Conservation (phyloP, 2,797 vertebrate species). For the Oreochromis mossambicus region DNA sequence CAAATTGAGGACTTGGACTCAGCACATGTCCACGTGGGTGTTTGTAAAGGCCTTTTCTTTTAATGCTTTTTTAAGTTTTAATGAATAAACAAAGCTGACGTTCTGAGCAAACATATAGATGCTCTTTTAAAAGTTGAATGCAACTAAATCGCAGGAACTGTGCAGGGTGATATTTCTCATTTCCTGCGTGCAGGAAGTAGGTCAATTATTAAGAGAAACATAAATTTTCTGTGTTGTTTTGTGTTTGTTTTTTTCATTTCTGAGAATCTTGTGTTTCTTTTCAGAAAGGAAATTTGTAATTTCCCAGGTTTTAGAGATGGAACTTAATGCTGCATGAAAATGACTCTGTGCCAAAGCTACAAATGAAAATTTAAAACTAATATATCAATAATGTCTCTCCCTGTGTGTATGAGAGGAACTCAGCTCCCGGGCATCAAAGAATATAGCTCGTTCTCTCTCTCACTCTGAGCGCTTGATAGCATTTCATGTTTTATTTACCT, state of each 20-base stretch:
- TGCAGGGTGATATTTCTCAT: neutral
- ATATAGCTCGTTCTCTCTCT: neutral
- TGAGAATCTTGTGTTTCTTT: neutral
- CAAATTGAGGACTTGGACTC: neutral
- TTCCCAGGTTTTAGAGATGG: neutral
- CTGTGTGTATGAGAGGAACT: neutral
- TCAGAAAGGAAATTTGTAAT: neutral
- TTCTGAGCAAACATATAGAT: constrained; percentile 22
- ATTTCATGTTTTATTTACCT: constrained; percentile 56
- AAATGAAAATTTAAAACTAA: constrained; percentile 28
- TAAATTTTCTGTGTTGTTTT: neutral
- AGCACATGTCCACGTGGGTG: neutral
- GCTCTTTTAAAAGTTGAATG: neutral
- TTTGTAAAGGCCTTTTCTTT: constrained; percentile 27
- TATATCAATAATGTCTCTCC: constrained; percentile 8
- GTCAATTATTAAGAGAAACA: neutral
- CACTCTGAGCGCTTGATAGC: constrained; percentile 17
- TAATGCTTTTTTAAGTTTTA: neutral
- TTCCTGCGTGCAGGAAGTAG: neutral
- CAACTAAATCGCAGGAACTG: neutral
- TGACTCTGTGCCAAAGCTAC: neutral
- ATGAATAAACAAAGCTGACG: constrained; percentile 39
- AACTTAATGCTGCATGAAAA: constrained; percentile 13
- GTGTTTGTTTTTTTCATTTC: neutral
- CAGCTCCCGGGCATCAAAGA: constrained; percentile 21